Evolutionary conservation across 2,797 vertebrate genomes (phyloP).

Genomic region (Pteronotus mesoamericanus): DNA sequence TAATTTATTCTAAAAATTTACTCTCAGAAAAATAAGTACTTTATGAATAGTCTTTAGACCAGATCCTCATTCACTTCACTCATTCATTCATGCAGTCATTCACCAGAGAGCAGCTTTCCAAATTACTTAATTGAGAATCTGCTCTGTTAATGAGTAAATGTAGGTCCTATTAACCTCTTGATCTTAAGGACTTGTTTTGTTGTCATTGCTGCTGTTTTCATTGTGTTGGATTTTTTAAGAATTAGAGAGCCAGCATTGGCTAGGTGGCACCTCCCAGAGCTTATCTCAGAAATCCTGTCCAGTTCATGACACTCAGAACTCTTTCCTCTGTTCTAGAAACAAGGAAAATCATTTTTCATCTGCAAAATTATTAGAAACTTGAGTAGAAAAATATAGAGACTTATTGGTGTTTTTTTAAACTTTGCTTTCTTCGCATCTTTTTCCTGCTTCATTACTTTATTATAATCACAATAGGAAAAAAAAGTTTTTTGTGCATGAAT

Average conservation of each 20-base stretch:
- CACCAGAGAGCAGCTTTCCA: conserved; percentile 55
- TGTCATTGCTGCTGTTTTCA: conserved; percentile 52
- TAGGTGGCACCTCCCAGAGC: not conserved
- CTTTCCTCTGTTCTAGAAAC: not conserved
- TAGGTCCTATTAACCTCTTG: conserved; percentile 61
- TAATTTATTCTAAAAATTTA: conserved; percentile 36
- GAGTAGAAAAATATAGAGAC: not conserved
- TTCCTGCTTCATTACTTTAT: conserved; percentile 76
- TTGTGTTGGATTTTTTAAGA: conserved; percentile 57
- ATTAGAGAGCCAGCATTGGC: not conserved
- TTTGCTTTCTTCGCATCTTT: conserved; percentile 70
- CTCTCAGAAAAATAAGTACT: conserved; percentile 41
- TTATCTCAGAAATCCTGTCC: not conserved
- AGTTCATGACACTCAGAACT: not conserved
- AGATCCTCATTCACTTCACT: conserved; percentile 29
- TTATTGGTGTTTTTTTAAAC: not conserved
- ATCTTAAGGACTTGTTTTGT: conserved; percentile 57
- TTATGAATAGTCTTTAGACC: conserved; percentile 45
- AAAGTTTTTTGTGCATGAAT: conserved; percentile 67
- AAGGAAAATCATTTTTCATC: not conserved
- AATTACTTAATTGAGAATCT: conserved; percentile 67
- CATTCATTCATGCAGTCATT: conserved; percentile 49
- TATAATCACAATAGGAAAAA: conserved; percentile 71
- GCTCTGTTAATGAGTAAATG: conserved; percentile 71
- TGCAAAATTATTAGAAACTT: conserved; percentile 1